These are phyloP conservation scores for Amphipyra berbera DNA, from an alignment of 2,888 invertebrate genomes.

Conservation along the genomic window DNA sequence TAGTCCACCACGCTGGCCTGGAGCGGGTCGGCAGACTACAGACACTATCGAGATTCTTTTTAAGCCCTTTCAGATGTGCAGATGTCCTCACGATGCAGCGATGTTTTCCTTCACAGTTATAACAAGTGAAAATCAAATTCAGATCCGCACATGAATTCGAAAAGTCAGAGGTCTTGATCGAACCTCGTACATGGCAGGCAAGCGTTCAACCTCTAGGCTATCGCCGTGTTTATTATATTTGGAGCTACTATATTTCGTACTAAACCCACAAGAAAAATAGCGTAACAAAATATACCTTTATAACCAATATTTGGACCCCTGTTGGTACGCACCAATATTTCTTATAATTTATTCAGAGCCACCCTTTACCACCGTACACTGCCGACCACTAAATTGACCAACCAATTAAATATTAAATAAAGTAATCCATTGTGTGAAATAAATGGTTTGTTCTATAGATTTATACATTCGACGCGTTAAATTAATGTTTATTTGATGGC, in stretches of 20 bases:
- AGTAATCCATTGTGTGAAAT: constrained; percentile 10
- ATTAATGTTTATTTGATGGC: constrained; percentile 29
- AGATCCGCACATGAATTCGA: too few species aligned
- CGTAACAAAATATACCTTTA: constrained; percentile 13
- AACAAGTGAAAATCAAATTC: too few species aligned
- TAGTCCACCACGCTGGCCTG: too few species aligned
- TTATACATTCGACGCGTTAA: constrained; percentile 18
- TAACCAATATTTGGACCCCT: constrained; percentile 12
- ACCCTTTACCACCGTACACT: constrained; percentile 24
- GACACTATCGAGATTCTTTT: too few species aligned
- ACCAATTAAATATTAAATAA: constrained; percentile 42
- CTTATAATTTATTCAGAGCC: constrained; percentile 56
- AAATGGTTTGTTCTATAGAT: constrained; percentile 19
- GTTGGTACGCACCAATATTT: constrained; percentile 38
- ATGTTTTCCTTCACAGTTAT: too few species aligned
- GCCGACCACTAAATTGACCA: constrained; percentile 38
- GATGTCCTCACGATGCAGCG: too few species aligned
- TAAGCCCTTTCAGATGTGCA: too few species aligned
- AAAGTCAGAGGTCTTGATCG: too few species aligned
- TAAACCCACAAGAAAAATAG: background rate
- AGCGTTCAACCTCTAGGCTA: too few species aligned
- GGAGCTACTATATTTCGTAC: constrained; percentile 1
- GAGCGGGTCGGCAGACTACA: too few species aligned
- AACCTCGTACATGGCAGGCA: too few species aligned
- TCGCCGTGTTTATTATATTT: too few species aligned